A percentile compares a stretch with the other conserved stretches of the same genome.
Conservation (phyloP, 92 coral and sea anemone genomes). For the Phymanthus crucifer region DNA sequence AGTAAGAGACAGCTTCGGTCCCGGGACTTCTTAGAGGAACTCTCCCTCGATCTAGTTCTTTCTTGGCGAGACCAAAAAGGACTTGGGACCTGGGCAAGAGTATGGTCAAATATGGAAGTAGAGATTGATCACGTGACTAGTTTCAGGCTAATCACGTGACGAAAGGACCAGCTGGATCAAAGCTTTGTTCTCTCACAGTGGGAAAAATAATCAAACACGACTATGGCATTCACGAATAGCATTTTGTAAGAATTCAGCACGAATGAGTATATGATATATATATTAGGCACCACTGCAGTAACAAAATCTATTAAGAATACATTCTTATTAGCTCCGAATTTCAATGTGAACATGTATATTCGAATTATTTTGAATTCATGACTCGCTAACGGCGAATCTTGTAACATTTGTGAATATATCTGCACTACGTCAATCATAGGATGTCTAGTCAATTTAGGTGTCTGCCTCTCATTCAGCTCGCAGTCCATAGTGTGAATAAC, state of each 20-base stretch:
- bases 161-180: background rate
- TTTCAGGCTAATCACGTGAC: background rate
- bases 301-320: conserved; percentile 7
- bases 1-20: background rate
- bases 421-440: background rate
- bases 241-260: conserved; percentile 12
- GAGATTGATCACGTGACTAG: background rate
- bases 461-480: background rate
- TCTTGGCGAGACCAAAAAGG: no score
- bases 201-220: background rate
- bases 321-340: conserved; percentile 26
- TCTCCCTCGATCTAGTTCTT: no score
- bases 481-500: conserved; percentile 13
- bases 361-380: conserved; percentile 27
- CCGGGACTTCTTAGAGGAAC: background rate
- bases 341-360: conserved; percentile 17
- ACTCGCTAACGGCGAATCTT: conserved; percentile 1
- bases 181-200: conserved; percentile 1
- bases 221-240: background rate
- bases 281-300: conserved; percentile 23
- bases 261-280: conserved; percentile 11
- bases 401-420: conserved; percentile 38
- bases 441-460: conserved; percentile 15
- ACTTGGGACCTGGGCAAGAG: background rate
- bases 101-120: no score